Evolutionary conservation across 2,113 vertebrate species (phyloP).

Genomic region (Cervus canadensis): DNA sequence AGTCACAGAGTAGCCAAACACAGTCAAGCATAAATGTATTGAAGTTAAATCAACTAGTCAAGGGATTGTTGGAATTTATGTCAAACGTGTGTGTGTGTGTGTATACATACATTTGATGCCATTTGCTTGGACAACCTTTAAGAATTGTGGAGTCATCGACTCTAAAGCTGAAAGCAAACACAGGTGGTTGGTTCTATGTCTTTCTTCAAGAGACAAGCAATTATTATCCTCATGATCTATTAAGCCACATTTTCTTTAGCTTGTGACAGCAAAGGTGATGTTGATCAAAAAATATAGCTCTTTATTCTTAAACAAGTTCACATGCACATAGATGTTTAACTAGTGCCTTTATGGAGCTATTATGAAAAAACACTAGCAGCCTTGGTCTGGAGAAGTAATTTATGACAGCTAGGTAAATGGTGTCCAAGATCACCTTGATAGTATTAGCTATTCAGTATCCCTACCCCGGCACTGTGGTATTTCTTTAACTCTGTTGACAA

Average conservation of each 20-base stretch:
- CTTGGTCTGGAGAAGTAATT: conserved; percentile 59
- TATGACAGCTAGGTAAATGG: conserved; percentile 42
- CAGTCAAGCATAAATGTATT: neutral
- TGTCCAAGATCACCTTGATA: conserved; percentile 42
- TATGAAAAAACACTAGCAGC: conserved; percentile 45
- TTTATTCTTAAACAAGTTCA: conserved; percentile 62
- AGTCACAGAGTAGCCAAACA: neutral
- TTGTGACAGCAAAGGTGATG: conserved; percentile 67
- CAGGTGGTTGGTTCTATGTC: conserved; percentile 20
- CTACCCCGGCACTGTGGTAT: neutral
- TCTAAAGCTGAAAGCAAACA: conserved; percentile 1
- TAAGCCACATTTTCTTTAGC: conserved; percentile 65
- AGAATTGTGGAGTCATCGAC: neutral
- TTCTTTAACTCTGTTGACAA: neutral
- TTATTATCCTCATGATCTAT: conserved; percentile 65
- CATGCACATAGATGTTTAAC: conserved; percentile 61
- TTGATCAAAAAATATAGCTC: conserved; percentile 64
- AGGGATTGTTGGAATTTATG: neutral
- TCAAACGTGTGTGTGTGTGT: neutral
- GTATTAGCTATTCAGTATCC: neutral
- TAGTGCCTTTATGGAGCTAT: conserved; percentile 31
- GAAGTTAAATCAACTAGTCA: neutral
- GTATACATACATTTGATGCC: neutral
- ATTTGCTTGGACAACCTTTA: neutral
- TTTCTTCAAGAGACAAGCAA: conserved; percentile 65